phyloP scores from a whole-genome alignment of 2,113 vertebrate genomes.

The Scophthalmus maximus region DNA sequence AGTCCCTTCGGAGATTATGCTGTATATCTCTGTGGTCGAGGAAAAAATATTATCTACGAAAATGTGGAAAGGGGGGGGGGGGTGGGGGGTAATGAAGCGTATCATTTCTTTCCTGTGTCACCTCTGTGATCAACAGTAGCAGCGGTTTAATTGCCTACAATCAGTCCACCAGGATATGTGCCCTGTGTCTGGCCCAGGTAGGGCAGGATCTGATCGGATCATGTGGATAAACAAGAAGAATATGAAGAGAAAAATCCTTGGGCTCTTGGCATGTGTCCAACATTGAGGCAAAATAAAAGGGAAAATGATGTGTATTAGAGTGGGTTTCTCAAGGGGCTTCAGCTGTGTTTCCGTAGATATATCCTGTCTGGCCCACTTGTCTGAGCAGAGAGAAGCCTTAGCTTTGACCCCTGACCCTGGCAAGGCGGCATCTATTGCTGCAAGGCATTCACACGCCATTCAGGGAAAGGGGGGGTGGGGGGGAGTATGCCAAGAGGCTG shows the following conservation, averaged over 20 bases:
- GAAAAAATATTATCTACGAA: not conserved
- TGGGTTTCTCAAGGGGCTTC: constrained; percentile 66
- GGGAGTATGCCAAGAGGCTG: constrained; percentile 62
- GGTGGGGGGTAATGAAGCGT: not conserved
- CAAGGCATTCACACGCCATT: constrained; percentile 79
- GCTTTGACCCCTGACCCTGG: constrained; percentile 75
- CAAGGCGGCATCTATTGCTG: constrained; percentile 73
- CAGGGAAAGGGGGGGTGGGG: constrained; percentile 45
- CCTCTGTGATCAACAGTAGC: constrained; percentile 15
- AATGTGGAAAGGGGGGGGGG: not conserved
- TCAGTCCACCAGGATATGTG: constrained; percentile 7
- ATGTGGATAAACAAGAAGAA: constrained; percentile 70
- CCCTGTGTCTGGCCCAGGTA: constrained; percentile 48
- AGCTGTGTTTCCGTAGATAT: constrained; percentile 72
- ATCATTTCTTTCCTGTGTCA: not conserved
- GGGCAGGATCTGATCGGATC: constrained; percentile 50
- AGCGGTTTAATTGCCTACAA: constrained; percentile 21
- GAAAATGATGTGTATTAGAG: constrained; percentile 62
- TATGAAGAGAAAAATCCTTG: constrained; percentile 68
- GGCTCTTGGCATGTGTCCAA: constrained; percentile 56
- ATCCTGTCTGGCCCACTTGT: constrained; percentile 78
- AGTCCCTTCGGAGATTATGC: constrained; percentile 12
- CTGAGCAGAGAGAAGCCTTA: constrained; percentile 75
- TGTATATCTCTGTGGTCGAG: constrained; percentile 13
- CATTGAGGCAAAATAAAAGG: constrained; percentile 51